Base-by-base conservation (phyloP, 2,888 invertebrate species). In the Tetramorium bicarinatum region DNA sequence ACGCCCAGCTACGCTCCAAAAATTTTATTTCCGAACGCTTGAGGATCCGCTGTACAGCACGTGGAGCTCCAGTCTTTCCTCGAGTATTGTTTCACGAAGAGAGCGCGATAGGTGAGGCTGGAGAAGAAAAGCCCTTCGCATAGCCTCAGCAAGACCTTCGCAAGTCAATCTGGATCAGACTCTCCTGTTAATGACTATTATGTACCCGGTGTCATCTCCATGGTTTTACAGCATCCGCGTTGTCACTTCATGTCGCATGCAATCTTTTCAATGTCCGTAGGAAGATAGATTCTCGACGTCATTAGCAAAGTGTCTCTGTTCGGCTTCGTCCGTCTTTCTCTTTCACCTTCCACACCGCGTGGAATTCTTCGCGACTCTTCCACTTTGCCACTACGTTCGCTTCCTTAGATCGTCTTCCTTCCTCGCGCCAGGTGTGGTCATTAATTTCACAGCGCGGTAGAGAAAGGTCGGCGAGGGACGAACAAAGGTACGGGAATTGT, bases 221-320 rank as follows among this genome's bases (percentile, higher is more conserved):
- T 85, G 18, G 85, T 85, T 8, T 85, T 82, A 69, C 86, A 74
- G 75, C 85, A 66, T 80, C 85, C 82, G 72, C 75, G 66, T 74
- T 64, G 69, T 66, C 25, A 38, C 38, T 56, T 54, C 83, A 56
- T 87, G 86, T 83, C 25, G 86, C 85, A 44, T 82, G 83, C 75
- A 83, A 86, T 84, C 88, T 91, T 87, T 88, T 90, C 89, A 87
- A 88, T 87, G 87, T 88, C 86, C 85, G 72, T 82, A 75, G 80
- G 87, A 91, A 91, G 90, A 91, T 87, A 85, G 87, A 91, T 89
- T 87, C 89, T 76, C 89, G 81, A 64, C 82, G 85, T 91, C 87
- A 91, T 91, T 91, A 91, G 81, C 86, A 80, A 84, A 87, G 85
- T 89, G 84, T 88, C 87, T 52, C 52, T 62, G 41, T 41, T 34